Conservation (phyloP, 2,113 vertebrate species). For the Myrmecophaga tridactyla region DNA sequence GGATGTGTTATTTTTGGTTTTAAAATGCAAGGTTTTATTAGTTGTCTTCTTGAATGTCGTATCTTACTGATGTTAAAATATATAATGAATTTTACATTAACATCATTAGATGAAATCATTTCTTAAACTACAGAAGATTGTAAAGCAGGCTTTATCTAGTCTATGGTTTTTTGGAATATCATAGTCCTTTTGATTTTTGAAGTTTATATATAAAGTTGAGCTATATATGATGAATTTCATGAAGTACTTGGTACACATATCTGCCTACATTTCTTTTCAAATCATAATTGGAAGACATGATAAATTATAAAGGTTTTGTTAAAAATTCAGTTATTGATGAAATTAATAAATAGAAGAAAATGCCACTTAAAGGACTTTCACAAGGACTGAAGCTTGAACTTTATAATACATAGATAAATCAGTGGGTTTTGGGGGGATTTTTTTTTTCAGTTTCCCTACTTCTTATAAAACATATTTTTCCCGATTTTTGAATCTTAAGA, state of each 20-base stretch:
- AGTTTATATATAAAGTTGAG: neutral
- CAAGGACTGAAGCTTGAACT: neutral
- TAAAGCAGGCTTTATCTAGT: constrained; percentile 6
- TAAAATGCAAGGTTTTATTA: constrained; percentile 57
- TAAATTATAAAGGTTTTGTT: neutral
- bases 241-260: neutral
- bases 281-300: constrained; percentile 10
- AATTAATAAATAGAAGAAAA: constrained; percentile 14
- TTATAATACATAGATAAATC: neutral
- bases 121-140: constrained; percentile 25
- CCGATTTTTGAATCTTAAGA: constrained; percentile 9
- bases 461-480: neutral
- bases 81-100: constrained; percentile 40
- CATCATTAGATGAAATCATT: constrained; percentile 32
- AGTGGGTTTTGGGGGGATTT: neutral
- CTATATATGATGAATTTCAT: neutral
- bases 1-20: constrained; percentile 51
- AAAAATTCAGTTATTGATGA: constrained; percentile 14
- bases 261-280: neutral
- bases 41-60: neutral
- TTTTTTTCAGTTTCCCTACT: neutral
- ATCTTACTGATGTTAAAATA: constrained; percentile 45
- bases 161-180: constrained; percentile 33
- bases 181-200: constrained; percentile 40
- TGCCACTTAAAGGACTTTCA: neutral